phyloP scores from a whole-genome alignment of 2,888 invertebrate genomes.

The Empis stercorea region DNA sequence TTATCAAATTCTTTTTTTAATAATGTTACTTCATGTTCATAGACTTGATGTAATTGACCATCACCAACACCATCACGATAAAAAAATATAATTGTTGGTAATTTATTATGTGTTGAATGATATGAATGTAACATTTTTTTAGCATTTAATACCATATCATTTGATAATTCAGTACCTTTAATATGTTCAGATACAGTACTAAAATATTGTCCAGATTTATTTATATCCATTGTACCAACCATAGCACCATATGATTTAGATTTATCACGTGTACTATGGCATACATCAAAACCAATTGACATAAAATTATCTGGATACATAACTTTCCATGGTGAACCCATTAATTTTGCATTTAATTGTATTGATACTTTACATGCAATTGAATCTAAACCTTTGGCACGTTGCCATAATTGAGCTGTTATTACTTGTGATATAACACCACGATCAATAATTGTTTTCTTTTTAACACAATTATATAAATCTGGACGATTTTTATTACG shows the following conservation, averaged over 20 bases:
- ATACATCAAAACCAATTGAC: constrained; percentile 82
- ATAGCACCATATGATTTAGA: constrained; percentile 60
- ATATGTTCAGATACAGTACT: constrained; percentile 59
- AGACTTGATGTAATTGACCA: constrained; percentile 71
- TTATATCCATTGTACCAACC: constrained; percentile 56
- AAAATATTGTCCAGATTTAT: constrained; percentile 50
- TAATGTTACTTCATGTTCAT: constrained; percentile 57
- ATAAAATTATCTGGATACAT: constrained; percentile 56
- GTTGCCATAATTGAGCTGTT: constrained; percentile 33
- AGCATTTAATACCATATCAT: constrained; percentile 54
- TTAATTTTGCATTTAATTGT: constrained; percentile 86
- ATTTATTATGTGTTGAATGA: constrained; percentile 21
- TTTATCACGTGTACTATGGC: constrained; percentile 63
- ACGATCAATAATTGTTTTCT: constrained; percentile 66
- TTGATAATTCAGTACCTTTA: constrained; percentile 62
- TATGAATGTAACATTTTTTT: constrained; percentile 27
- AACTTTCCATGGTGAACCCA: constrained; percentile 79
- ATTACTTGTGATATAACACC: constrained; percentile 57
- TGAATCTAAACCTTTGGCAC: constrained; percentile 43
- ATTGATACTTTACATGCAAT: constrained; percentile 86
- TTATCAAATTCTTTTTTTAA: constrained; percentile 42
- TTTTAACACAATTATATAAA: constrained; percentile 72
- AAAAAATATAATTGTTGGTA: constrained; percentile 65
- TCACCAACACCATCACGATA: constrained; percentile 93
- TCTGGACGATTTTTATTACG: constrained; percentile 46